phyloP scores from a whole-genome alignment of 2,113 vertebrate genomes.

The Gavia stellata region DNA sequence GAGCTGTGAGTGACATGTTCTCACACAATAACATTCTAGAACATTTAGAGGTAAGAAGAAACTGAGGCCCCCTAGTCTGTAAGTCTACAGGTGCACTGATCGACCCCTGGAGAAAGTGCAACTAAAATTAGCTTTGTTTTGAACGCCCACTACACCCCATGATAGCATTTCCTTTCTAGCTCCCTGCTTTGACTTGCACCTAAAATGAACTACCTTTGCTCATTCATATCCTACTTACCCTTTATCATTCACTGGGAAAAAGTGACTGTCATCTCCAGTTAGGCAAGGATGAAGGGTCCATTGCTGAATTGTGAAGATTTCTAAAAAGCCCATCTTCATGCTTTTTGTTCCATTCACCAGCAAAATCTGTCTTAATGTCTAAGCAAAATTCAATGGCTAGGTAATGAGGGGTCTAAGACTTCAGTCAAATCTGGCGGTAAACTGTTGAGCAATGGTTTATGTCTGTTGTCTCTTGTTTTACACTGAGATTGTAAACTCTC shows the following conservation, averaged over 20 bases:
- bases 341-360: background rate
- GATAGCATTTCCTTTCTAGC: background rate
- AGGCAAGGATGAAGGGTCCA: background rate
- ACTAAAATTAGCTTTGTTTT: background rate
- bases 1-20: background rate
- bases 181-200: background rate
- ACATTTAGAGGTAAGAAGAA: background rate
- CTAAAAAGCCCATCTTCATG: fast-evolving
- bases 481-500: background rate
- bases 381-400: background rate
- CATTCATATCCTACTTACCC: background rate
- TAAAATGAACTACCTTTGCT: background rate
- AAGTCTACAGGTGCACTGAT: background rate
- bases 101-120: background rate
- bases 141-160: fast-evolving
- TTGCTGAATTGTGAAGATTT: background rate
- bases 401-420: background rate
- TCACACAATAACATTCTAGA: background rate
- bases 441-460: background rate
- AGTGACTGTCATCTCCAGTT: background rate
- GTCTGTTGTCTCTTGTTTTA: background rate
- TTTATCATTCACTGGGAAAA: background rate
- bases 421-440: background rate
- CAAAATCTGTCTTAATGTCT: background rate
- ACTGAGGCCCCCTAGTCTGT: background rate